phyloP scores from a whole-genome alignment of 2,888 invertebrate species.

The Spodoptera littoralis region DNA sequence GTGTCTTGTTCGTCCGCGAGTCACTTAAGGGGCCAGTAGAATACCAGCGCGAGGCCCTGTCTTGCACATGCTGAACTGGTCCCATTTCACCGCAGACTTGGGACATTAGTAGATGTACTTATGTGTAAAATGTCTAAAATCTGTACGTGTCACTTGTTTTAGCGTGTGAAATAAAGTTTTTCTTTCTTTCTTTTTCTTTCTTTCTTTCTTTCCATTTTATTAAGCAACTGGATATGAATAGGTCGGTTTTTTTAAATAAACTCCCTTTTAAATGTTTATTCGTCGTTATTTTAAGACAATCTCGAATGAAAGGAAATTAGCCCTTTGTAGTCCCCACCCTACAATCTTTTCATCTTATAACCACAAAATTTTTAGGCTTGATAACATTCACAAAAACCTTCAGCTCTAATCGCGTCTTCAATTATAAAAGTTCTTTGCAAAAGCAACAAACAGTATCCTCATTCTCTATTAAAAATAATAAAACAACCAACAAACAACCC shows the following conservation, averaged over 20 bases:
- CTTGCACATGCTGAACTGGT: too few species aligned
- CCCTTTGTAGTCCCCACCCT: conserved; percentile 3
- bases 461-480: conserved; percentile 34
- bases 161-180: too few species aligned
- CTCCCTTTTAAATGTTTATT: conserved; percentile 21
- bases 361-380: conserved; percentile 22
- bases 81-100: too few species aligned
- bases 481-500: conserved; percentile 31
- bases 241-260: conserved; percentile 12
- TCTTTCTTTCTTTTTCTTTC: too few species aligned
- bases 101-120: too few species aligned
- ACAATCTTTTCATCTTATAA: conserved; percentile 22
- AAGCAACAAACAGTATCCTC: conserved; percentile 8
- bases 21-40: too few species aligned
- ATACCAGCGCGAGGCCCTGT: too few species aligned
- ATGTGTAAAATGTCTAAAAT: too few species aligned
- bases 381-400: conserved; percentile 19
- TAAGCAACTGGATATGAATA: too few species aligned
- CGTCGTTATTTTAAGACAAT: conserved; percentile 24
- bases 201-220: too few species aligned
- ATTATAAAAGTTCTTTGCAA: conserved; percentile 25
- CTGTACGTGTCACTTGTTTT: too few species aligned
- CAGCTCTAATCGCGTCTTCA: conserved; percentile 17
- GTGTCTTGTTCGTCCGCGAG: too few species aligned
- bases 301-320: conserved; percentile 16